These are phyloP conservation scores for Sturmia bella DNA, from an alignment of 2,888 invertebrate species.

Conservation along the genomic window DNA sequence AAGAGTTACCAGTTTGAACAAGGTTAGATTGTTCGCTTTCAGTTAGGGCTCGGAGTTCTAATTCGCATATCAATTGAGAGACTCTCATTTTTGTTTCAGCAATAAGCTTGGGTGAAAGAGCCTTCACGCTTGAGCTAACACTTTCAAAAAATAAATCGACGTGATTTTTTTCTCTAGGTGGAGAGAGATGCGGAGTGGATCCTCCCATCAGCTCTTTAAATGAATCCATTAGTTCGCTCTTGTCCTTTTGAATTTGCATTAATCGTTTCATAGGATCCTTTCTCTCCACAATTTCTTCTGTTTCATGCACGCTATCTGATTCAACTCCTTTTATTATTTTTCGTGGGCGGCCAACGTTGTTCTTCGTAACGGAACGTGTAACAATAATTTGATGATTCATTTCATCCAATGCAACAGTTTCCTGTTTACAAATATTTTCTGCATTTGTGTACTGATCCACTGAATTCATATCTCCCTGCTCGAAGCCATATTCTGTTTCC, in stretches of 20 bases:
- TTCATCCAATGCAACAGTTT: slow-evolving; percentile 64
- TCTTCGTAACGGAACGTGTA: slow-evolving; percentile 43
- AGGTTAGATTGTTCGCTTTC: slow-evolving; percentile 65
- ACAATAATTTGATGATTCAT: slow-evolving; percentile 49
- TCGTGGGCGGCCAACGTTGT: slow-evolving; percentile 49
- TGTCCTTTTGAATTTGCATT: slow-evolving; percentile 78
- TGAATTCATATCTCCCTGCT: slow-evolving; percentile 68
- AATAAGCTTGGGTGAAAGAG: slow-evolving; percentile 73
- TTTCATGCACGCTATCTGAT: slow-evolving; percentile 36
- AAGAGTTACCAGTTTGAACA: slow-evolving; percentile 36
- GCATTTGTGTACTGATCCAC: slow-evolving; percentile 71
- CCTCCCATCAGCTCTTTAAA: slow-evolving; percentile 79
- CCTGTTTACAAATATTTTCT: slow-evolving; percentile 69
- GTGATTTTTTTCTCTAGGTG: slow-evolving; percentile 75
- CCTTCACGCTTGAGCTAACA: slow-evolving; percentile 74
- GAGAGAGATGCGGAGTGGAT: slow-evolving; percentile 65
- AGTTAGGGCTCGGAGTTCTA: slow-evolving; percentile 73
- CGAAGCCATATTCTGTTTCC: slow-evolving; percentile 66
- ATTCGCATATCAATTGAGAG: slow-evolving; percentile 73
- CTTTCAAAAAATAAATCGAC: slow-evolving; percentile 75
- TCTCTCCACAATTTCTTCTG: slow-evolving; percentile 63
- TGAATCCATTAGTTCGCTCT: slow-evolving; percentile 78
- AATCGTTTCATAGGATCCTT: slow-evolving; percentile 75
- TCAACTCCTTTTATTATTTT: slow-evolving; percentile 53
- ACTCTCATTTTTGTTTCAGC: slow-evolving; percentile 75